phyloP scores from a whole-genome alignment of 2,888 invertebrate genomes.

The Macrosiphum euphorbiae region DNA sequence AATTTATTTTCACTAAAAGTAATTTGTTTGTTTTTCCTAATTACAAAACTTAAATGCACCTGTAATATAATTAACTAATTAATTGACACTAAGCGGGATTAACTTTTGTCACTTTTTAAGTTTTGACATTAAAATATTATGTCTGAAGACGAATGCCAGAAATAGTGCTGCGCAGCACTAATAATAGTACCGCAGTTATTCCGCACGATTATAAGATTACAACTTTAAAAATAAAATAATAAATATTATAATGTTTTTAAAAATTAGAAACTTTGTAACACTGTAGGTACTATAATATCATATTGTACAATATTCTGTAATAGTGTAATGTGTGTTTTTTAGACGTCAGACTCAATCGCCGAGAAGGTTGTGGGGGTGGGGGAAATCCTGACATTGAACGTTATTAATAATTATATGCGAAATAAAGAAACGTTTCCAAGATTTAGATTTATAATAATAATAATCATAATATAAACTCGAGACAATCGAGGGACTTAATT shows the following conservation, averaged over 20 bases:
- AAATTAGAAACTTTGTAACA: neutral
- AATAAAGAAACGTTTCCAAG: conserved; percentile 12
- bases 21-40: neutral
- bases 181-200: neutral
- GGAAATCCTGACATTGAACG: conserved; percentile 1
- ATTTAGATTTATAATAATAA: neutral
- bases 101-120: neutral
- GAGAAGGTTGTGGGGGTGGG: neutral
- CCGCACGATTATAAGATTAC: neutral
- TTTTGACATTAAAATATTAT: neutral
- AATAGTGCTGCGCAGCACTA: neutral
- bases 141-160: neutral
- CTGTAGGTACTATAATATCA: neutral
- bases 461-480: neutral
- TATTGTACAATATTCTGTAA: neutral
- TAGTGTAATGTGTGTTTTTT: neutral
- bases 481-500: conserved; percentile 47
- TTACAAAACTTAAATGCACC: neutral
- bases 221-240: neutral
- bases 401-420: neutral
- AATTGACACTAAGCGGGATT: neutral
- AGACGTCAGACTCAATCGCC: neutral
- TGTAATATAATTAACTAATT: neutral
- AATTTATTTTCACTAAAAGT: neutral
- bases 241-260: neutral